Evolutionary conservation across 2,113 vertebrate species (phyloP).

Genomic region (Serilophus lunatus): DNA sequence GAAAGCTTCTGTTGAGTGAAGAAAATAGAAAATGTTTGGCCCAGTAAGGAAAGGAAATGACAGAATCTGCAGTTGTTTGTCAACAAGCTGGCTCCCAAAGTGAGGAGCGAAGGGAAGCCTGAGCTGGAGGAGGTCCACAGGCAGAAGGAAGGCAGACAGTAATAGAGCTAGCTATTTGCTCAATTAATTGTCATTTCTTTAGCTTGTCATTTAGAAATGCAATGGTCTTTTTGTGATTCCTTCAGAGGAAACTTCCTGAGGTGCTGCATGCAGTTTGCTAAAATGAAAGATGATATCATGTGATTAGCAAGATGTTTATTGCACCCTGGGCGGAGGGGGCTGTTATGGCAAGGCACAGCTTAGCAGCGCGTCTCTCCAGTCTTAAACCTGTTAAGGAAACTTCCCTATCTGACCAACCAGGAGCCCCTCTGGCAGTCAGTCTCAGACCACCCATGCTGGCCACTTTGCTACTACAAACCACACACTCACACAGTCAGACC

Average conservation of each 20-base stretch:
- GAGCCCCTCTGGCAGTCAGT: neutral
- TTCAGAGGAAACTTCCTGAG: neutral
- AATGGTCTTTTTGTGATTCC: neutral
- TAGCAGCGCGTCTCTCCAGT: neutral
- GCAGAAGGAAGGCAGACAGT: neutral
- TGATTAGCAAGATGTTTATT: neutral
- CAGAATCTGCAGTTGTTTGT: neutral
- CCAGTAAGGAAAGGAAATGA: neutral
- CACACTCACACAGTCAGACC: neutral
- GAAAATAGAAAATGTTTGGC: neutral
- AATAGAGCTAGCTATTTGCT: neutral
- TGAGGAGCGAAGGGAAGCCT: neutral
- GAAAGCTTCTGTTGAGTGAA: neutral
- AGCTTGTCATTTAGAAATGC: constrained; percentile 29
- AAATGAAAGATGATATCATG: constrained; percentile 15
- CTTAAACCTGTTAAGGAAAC: neutral
- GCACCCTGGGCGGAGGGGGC: neutral
- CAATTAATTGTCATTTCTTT: constrained; percentile 23
- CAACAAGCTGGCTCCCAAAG: neutral
- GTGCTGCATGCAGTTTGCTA: neutral
- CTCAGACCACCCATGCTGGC: neutral
- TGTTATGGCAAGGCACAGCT: neutral
- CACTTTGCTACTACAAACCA: neutral
- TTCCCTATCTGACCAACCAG: neutral
- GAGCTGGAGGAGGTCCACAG: neutral